Conservation (phyloP, 2,888 invertebrate genomes). For the Noctua janthina region DNA sequence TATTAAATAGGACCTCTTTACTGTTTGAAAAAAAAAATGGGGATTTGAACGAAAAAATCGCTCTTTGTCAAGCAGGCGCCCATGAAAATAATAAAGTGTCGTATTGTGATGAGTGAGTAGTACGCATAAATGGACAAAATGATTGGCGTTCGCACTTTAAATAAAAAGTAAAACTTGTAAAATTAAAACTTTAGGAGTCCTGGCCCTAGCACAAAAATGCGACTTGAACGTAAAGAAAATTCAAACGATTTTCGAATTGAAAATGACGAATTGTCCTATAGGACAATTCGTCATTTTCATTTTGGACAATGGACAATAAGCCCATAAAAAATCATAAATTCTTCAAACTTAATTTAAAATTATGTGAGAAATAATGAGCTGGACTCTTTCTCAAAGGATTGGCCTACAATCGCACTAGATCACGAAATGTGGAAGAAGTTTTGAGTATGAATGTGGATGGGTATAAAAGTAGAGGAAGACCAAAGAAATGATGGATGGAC, state of each 20-base stretch:
- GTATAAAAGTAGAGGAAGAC: too few species aligned
- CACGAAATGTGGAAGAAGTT: too few species aligned
- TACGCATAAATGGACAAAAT: slow-evolving; percentile 19
- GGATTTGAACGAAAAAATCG: not conserved
- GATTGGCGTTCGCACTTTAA: slow-evolving; percentile 6
- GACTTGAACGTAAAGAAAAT: not conserved
- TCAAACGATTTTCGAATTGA: not conserved
- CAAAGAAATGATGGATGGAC: too few species aligned
- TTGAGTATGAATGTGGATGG: too few species aligned
- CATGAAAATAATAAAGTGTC: slow-evolving; percentile 28
- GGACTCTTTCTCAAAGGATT: too few species aligned
- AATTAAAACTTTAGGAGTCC: not conserved
- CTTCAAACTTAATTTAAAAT: not conserved
- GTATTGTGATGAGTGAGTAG: not conserved
- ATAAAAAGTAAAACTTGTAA: not conserved
- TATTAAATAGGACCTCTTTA: slow-evolving; percentile 6
- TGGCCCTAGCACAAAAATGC: not conserved
- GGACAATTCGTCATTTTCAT: not conserved
- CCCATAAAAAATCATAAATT: not conserved
- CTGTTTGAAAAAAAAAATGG: not conserved
- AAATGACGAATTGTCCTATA: not conserved
- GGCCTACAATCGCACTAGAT: too few species aligned
- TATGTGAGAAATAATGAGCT: too few species aligned
- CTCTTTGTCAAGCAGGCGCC: slow-evolving; percentile 16
- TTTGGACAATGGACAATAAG: not conserved